phyloP scores from a whole-genome alignment of 2,797 vertebrate genomes.

The Eremophila alpestris region DNA sequence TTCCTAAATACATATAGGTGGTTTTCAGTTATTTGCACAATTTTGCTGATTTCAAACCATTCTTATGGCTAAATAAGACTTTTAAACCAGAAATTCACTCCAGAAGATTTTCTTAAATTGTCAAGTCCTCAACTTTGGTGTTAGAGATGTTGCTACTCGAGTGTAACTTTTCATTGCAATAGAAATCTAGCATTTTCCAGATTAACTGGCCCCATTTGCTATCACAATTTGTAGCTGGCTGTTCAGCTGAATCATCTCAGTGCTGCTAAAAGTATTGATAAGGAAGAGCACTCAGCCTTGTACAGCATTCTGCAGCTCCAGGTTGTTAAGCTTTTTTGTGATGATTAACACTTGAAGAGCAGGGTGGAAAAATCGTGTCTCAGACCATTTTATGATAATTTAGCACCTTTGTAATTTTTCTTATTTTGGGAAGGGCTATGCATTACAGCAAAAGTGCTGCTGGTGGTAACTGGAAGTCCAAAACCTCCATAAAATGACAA shows the following conservation, averaged over 20 bases:
- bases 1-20: not conserved
- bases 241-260: not conserved
- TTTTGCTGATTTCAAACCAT: not conserved
- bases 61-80: not conserved
- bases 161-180: not conserved
- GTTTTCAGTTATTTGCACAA: not conserved
- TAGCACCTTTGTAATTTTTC: not conserved
- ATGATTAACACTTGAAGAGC: not conserved
- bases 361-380: not conserved
- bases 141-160: not conserved
- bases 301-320: not conserved
- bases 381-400: not conserved
- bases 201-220: not conserved
- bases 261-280: not conserved
- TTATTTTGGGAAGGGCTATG: not conserved
- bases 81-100: not conserved
- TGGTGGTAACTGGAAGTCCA: not conserved
- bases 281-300: not conserved
- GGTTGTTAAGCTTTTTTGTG: not conserved
- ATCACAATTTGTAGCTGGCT: not conserved
- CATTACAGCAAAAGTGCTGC: not conserved
- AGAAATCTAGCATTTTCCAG: not conserved
- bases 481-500: not conserved
- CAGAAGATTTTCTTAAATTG: not conserved
- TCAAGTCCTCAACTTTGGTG: not conserved